Evolutionary conservation across 2,888 invertebrate species (phyloP).

Genomic region (Cephalotes varians): DNA sequence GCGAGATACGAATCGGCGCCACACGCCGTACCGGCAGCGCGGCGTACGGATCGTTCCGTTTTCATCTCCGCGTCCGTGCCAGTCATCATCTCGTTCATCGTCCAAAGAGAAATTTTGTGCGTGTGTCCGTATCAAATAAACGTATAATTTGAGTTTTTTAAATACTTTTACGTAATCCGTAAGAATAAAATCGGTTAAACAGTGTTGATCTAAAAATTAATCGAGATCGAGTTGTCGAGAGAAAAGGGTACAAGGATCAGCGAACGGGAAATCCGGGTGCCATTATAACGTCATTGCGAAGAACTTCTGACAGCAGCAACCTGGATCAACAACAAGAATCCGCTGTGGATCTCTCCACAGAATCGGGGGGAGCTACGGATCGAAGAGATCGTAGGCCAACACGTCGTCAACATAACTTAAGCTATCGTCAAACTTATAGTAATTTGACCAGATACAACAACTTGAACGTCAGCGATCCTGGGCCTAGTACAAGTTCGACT

Average conservation of each 20-base stretch:
- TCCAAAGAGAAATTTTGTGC: constrained; percentile 57
- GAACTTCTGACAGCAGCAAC: background rate
- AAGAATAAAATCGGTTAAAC: background rate
- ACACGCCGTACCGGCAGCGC: constrained; percentile 53
- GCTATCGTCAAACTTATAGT: background rate
- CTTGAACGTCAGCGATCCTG: background rate
- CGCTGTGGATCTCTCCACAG: constrained; percentile 12
- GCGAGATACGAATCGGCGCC: constrained; percentile 73
- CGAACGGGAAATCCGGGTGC: background rate
- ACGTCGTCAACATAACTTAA: background rate
- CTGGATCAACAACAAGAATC: background rate
- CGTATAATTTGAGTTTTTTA: background rate
- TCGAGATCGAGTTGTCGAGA: background rate
- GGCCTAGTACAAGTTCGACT: background rate
- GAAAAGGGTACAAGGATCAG: background rate
- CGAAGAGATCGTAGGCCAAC: background rate
- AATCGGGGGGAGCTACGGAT: background rate
- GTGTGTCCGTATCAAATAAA: background rate
- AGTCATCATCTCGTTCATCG: background rate
- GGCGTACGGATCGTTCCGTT: constrained; percentile 48
- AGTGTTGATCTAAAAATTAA: background rate
- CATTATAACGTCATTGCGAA: background rate
- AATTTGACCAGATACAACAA: background rate
- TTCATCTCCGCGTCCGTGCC: background rate
- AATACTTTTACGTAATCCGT: background rate